Evolutionary conservation across 1,140 invertebrate genomes (phyloP), one percentile per base, ranked within the genome.

Genomic region (Lordiphosa stackelbergi): DNA sequence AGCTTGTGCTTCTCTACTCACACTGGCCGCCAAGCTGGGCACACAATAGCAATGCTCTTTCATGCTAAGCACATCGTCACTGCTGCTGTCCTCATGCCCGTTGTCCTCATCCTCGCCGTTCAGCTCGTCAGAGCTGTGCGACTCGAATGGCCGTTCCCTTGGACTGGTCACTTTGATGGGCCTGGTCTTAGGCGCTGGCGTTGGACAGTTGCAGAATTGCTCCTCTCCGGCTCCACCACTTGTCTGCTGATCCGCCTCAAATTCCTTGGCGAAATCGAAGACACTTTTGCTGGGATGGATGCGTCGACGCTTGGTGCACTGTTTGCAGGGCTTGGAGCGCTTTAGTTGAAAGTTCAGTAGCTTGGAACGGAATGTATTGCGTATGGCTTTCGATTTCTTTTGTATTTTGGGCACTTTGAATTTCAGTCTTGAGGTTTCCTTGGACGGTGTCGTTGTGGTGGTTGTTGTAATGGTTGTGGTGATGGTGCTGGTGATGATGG

Each of bases 401-500:
- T 85, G 75, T 47, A 87, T 85, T 43, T 86, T 87, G 54, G 85
- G 78, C 71, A 87, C 85, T 69, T 87, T 87, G n/a, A 85, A 78
- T 70, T 85, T 85, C 68, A 85, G 81, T 74, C 78, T 86, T 69
- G 85, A 77, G 38, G 56, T 64, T 53, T 84, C 84, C 62, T 85
- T 86, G 84, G 84, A 84, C 78, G 84, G 84, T 61, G 68, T 84
- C 45, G 63, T 61, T 11, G 63, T 51, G 48, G 69, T 54, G 8
- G 56, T 57, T 24, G 68, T 61, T 65, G 56, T 66, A 57, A 57
- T 62, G 9, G 53, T 77, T n/a, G 71, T 64, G 13, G 66, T 63
- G 10, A 64, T 57, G n/a, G 74, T 68, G 59, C 74, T 72, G 34
- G 69, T 66, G 37, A 84, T 73, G 43, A 66, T 63, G 24, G 64